These are phyloP conservation scores for Ficedula albicollis DNA, from an alignment of 2,797 vertebrate genomes.

Conservation along the genomic window DNA sequence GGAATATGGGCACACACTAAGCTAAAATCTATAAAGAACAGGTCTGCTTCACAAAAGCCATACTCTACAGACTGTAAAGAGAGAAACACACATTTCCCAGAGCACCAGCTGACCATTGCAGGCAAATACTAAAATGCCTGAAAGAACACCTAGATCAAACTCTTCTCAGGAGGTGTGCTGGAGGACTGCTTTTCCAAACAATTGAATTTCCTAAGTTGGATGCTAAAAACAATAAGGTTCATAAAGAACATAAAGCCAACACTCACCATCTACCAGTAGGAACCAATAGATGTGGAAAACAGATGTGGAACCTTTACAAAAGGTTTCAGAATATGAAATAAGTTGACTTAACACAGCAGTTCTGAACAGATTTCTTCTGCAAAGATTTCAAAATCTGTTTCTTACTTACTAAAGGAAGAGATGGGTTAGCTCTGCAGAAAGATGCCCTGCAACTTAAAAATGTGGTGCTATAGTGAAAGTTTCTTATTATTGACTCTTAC, in stretches of 20 bases:
- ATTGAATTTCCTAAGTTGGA: not conserved
- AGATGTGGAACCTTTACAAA: not conserved
- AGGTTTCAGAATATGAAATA: not conserved
- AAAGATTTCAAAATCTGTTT: not conserved
- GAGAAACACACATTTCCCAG: not conserved
- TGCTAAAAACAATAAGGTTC: not conserved
- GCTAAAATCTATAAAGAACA: not conserved
- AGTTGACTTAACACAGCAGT: not conserved
- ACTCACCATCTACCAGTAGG: not conserved
- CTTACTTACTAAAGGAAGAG: not conserved
- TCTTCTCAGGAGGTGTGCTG: not conserved
- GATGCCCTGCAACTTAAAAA: not conserved
- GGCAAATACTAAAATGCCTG: not conserved
- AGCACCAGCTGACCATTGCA: not conserved
- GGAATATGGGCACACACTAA: not conserved
- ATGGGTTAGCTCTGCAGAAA: not conserved
- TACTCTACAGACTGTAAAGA: not conserved
- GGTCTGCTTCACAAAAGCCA: not conserved
- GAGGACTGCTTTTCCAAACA: not conserved
- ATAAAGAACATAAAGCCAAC: not conserved
- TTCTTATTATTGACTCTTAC: conserved; percentile 54
- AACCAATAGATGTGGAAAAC: not conserved
- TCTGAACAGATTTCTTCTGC: not conserved
- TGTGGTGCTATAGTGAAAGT: not conserved
- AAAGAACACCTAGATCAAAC: not conserved